phyloP scores from a whole-genome alignment of 2,888 invertebrate genomes.

The Drosophila cyrtoloma region DNA sequence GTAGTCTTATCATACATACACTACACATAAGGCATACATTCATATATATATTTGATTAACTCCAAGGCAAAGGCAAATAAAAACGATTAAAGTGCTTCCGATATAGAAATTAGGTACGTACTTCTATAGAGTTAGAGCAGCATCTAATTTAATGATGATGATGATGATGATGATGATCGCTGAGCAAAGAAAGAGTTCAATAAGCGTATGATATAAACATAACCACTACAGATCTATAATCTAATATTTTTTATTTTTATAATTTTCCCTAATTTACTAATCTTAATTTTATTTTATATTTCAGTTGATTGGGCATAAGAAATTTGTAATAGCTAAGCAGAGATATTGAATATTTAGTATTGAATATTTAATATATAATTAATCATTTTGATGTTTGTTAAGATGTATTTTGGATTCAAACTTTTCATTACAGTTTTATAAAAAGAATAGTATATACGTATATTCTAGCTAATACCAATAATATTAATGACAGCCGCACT shows the following conservation, averaged over 20 bases:
- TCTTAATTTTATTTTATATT: slow-evolving; percentile 5
- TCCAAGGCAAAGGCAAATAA: slow-evolving; percentile 73
- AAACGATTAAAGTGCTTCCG: slow-evolving; percentile 78
- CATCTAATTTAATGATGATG: slow-evolving; percentile 9
- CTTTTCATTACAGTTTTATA: slow-evolving; percentile 67
- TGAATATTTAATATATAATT: slow-evolving; percentile 46
- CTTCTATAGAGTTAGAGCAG: slow-evolving; percentile 50
- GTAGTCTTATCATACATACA: slow-evolving; percentile 19
- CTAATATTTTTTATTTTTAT: slow-evolving; percentile 7
- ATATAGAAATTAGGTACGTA: slow-evolving; percentile 68
- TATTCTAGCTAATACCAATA: slow-evolving; percentile 33
- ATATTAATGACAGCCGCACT: slow-evolving; percentile 15
- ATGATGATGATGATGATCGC: slow-evolving; percentile 21
- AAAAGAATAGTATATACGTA: slow-evolving; percentile 43
- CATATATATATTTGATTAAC: slow-evolving; percentile 34
- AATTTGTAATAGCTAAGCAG: slow-evolving; percentile 5
- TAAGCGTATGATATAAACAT: slow-evolving; percentile 26
- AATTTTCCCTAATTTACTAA: slow-evolving; percentile 6
- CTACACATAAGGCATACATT: slow-evolving; percentile 16
- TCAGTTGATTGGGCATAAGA: slow-evolving; percentile 20
- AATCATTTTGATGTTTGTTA: slow-evolving; percentile 71
- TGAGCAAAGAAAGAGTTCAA: slow-evolving; percentile 37
- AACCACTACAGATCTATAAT: slow-evolving; percentile 14
- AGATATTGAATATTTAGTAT: slow-evolving; percentile 13
- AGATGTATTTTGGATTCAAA: slow-evolving; percentile 75